phyloP scores from a whole-genome alignment of 2,113 vertebrate genomes.

The Conger conger region DNA sequence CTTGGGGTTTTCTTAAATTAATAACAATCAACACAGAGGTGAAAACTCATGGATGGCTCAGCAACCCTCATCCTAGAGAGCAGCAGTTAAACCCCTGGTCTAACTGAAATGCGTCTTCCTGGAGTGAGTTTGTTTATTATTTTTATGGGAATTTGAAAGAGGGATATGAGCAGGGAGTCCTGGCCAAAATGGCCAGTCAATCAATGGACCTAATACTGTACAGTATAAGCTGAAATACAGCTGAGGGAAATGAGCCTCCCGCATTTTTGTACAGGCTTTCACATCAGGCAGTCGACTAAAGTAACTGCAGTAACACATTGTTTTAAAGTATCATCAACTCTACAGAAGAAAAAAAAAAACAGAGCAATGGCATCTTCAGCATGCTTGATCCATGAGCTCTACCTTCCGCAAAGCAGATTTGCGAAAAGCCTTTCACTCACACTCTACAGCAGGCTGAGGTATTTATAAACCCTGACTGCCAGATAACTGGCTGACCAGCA shows the following conservation, averaged over 20 bases:
- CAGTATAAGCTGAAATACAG: too few relatives aligned
- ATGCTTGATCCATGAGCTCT: neutral
- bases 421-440: conserved; percentile 19
- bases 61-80: too few relatives aligned
- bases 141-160: too few relatives aligned
- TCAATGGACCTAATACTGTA: too few relatives aligned
- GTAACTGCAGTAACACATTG: neutral
- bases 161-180: too few relatives aligned
- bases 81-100: too few relatives aligned
- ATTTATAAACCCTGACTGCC: conserved; percentile 60
- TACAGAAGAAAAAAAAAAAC: neutral
- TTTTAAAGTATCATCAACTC: neutral
- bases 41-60: too few relatives aligned
- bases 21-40: too few relatives aligned
- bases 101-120: too few relatives aligned
- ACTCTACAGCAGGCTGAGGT: conserved; percentile 38
- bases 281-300: neutral
- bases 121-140: too few relatives aligned
- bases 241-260: neutral
- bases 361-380: neutral
- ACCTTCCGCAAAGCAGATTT: conserved; percentile 17
- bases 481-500: conserved; percentile 40
- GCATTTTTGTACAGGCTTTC: neutral
- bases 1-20: too few relatives aligned
- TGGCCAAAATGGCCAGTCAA: too few relatives aligned